Base-by-base conservation (phyloP, 2,888 invertebrate genomes). In the Drosophila multiciliata region DNA sequence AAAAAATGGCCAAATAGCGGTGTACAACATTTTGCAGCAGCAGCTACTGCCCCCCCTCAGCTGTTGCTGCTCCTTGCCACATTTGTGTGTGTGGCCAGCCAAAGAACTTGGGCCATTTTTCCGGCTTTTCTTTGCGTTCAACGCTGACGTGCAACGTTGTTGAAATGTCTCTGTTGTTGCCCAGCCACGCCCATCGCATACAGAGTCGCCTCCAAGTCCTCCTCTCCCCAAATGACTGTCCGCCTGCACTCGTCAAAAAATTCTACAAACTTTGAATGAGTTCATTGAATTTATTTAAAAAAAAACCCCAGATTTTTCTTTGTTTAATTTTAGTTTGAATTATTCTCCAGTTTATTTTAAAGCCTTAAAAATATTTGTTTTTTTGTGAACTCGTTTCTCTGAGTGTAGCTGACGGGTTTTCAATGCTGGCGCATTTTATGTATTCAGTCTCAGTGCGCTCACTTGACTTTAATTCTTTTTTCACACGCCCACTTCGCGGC, bases 371-470 rank as follows among this genome's bases (percentile, higher is more conserved):
- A 29, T 29, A 6, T 36, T 36, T 6, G 6, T 36, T 0, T 36
- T 15, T 6, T 36, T 36, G 12, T 35, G 15, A 35, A 35, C 15
- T 17, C 17, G 17, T 38, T 45, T 45, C 45, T 45, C 15, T 23
- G 8, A 45, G 45, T 45, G 45, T 45, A 45, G 59, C 60, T 50
- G 69, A 62, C 65, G 69, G 82, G 66, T 76, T 59, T 70, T 76
- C 73, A 72, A 2, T 23, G 23, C 64, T 71, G 73, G 61, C 78
- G 66, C 76, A 69, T 87, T 87, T 89, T 88, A 80, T 88, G 90
- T 83, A 87, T 90, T 87, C 90, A 90, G 87, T 87, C 87, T 87
- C 90, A 90, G 90, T 87, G 89, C 87, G 90, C 87, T 87, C 87
- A 87, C 87, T 87, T 87, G 87, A 87, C 89, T 90, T 87, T 89